These are phyloP conservation scores for Neodiprion pinetum DNA, from an alignment of 1,140 invertebrate genomes.

Conservation along the genomic window DNA sequence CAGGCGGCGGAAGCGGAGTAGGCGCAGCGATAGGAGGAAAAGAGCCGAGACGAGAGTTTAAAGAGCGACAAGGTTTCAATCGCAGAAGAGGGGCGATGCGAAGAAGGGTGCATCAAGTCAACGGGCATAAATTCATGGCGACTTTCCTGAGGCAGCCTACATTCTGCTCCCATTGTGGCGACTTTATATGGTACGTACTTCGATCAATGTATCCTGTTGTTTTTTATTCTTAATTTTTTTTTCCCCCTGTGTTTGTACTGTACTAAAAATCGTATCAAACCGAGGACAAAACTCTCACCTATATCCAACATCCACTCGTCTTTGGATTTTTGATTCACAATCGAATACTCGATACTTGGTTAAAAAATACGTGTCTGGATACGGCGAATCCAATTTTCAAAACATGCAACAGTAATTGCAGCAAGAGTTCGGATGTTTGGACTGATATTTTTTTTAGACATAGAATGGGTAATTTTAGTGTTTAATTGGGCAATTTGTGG, in stretches of 20 bases:
- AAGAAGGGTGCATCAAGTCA: conserved; percentile 93
- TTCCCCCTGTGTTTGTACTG: not conserved
- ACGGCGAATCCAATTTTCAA: no score
- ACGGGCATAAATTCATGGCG: conserved; percentile 99
- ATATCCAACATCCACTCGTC: no score
- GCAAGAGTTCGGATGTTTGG: no score
- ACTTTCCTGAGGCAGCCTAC: conserved; percentile 98
- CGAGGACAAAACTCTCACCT: no score
- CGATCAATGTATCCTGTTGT: not conserved
- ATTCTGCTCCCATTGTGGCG: conserved; percentile 97
- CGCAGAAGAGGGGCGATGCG: conserved; percentile 93
- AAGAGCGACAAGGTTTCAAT: conserved; percentile 93
- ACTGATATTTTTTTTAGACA: no score
- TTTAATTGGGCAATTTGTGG: no score
- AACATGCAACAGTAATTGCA: no score
- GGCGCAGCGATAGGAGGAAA: conserved; percentile 49
- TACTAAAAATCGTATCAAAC: no score
- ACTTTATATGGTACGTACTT: conserved; percentile 92
- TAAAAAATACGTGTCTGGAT: no score
- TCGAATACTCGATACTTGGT: not conserved
- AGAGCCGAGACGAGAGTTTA: conserved; percentile 80
- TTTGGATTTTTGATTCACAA: no score
- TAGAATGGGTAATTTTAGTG: no score
- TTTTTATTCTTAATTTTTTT: not conserved
- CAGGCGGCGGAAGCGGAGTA: conserved; percentile 27